These are phyloP conservation scores for Drosophila colorata DNA, from an alignment of 2,888 invertebrate species.

Conservation along the genomic window DNA sequence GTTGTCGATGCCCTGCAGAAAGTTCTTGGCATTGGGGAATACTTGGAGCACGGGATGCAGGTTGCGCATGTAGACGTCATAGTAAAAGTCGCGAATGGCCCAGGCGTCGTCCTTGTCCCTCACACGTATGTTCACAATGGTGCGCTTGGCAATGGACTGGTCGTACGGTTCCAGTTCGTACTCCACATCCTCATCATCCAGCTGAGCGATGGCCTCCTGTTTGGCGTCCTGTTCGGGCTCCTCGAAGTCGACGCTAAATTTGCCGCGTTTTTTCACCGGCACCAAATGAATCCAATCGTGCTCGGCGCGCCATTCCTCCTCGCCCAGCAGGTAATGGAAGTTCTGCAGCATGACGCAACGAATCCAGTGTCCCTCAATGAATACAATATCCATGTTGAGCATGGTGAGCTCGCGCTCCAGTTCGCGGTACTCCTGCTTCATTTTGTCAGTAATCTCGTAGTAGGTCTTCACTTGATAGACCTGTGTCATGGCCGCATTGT, in stretches of 20 bases:
- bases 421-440: conserved; percentile 71
- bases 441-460: conserved; percentile 80
- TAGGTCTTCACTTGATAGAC: conserved; percentile 82
- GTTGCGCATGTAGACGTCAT: conserved; percentile 79
- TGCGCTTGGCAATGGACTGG: conserved; percentile 80
- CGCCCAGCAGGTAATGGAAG: conserved; percentile 84
- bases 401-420: conserved; percentile 72
- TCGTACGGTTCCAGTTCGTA: conserved; percentile 81
- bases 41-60: conserved; percentile 80
- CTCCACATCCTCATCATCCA: conserved; percentile 46
- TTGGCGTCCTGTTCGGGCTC: not conserved
- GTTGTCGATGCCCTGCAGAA: conserved; percentile 77
- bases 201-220: conserved; percentile 44
- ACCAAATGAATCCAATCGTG: conserved; percentile 84
- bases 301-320: conserved; percentile 82
- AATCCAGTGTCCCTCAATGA: conserved; percentile 83
- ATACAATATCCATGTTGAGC: conserved; percentile 84
- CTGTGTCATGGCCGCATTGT: conserved; percentile 81
- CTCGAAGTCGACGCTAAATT: conserved; percentile 54
- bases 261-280: conserved; percentile 43
- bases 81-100: conserved; percentile 83
- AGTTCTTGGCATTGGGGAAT: conserved; percentile 77
- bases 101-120: conserved; percentile 83
- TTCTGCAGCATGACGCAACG: conserved; percentile 83
- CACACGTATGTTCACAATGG: conserved; percentile 77